These are phyloP conservation scores for Epinotia bilunana DNA, from an alignment of 2,888 invertebrate genomes.

Conservation along the genomic window DNA sequence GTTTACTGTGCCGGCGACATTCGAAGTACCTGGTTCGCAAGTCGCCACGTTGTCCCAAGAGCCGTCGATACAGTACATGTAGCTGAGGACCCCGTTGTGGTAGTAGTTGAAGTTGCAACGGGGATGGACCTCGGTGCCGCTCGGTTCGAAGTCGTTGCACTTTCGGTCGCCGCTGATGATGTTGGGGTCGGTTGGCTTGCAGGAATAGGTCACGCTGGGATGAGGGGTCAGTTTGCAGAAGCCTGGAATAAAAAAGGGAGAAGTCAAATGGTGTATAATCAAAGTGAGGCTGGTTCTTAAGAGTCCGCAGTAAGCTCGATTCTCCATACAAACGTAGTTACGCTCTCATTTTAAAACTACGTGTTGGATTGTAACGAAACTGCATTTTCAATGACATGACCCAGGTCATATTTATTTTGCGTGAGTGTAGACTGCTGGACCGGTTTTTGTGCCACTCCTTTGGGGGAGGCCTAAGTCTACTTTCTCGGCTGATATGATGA, in stretches of 20 bases:
- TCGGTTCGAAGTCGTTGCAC: constrained; percentile 59
- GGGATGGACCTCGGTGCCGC: constrained; percentile 57
- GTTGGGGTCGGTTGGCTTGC: constrained; percentile 50
- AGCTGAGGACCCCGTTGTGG: constrained; percentile 49
- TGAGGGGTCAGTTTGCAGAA: constrained; percentile 59
- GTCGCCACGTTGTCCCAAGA: constrained; percentile 61
- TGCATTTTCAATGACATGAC: no score
- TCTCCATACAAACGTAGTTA: no score
- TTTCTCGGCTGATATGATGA: no score
- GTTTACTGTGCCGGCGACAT: constrained; percentile 48
- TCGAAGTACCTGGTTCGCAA: constrained; percentile 61
- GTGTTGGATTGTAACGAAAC: no score
- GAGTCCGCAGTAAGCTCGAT: no score
- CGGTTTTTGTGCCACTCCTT: no score
- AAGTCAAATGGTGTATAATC: not conserved
- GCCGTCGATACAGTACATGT: constrained; percentile 63
- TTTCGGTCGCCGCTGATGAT: constrained; percentile 51
- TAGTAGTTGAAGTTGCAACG: constrained; percentile 67
- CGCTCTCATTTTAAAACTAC: no score
- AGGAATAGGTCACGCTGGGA: constrained; percentile 60
- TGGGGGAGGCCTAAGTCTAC: no score
- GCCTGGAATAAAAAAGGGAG: constrained; percentile 52
- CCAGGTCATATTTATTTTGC: no score
- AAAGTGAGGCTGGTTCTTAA: no score
- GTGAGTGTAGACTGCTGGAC: no score